Conservation (phyloP, 37 sponge, comb jelly and placozoan genomes). For the Halisarca cf. caerulea region DNA sequence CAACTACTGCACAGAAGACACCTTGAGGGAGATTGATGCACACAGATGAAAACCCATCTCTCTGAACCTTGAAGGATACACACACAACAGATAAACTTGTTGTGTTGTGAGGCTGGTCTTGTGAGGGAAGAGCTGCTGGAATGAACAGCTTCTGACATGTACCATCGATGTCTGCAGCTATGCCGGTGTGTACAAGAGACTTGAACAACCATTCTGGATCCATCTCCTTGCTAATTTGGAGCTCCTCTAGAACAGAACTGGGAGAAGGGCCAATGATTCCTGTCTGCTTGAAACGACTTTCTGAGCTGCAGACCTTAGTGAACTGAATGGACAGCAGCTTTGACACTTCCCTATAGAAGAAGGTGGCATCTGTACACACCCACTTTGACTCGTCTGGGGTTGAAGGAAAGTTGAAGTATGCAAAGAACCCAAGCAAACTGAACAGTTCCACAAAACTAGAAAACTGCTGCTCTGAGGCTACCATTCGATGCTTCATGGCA, state of each 20-base stretch:
- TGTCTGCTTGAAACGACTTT: background rate
- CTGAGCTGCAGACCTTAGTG: too few species aligned
- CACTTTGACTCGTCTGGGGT: background rate
- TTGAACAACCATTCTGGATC: background rate
- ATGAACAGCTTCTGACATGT: background rate
- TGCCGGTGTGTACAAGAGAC: background rate
- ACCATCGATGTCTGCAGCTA: background rate
- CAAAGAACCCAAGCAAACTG: background rate
- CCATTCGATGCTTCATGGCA: background rate
- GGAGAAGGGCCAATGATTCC: background rate
- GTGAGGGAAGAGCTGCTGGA: background rate
- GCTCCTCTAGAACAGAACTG: background rate
- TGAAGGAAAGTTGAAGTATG: background rate
- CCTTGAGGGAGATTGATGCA: conserved; percentile 6
- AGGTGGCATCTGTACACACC: background rate
- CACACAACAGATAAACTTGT: background rate
- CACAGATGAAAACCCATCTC: background rate
- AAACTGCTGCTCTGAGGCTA: background rate
- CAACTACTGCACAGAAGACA: conserved; percentile 6
- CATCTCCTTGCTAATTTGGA: background rate
- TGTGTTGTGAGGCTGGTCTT: background rate
- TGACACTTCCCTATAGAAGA: conserved; percentile 15
- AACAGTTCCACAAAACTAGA: background rate
- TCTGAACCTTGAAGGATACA: background rate
- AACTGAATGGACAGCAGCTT: conserved; percentile 19